Evolutionary conservation across 2,797 vertebrate genomes (phyloP).

Genomic region (Pipistrellus pygmaeus): DNA sequence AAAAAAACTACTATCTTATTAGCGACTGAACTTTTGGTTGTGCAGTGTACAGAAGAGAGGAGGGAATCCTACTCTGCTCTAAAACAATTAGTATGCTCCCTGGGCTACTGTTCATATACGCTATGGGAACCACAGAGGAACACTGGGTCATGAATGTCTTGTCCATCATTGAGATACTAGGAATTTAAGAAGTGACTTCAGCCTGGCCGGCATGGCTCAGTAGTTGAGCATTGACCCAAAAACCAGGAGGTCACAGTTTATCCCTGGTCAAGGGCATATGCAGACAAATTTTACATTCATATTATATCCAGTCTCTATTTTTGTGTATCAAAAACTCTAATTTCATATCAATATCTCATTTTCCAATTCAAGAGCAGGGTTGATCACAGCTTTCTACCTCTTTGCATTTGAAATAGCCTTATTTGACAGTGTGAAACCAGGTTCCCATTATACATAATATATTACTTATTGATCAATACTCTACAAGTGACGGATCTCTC

Average conservation of each 20-base stretch:
- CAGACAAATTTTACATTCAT: background rate
- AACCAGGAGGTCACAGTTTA: too few relatives aligned
- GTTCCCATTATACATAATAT: background rate
- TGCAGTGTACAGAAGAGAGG: background rate
- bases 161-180: background rate
- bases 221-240: too few relatives aligned
- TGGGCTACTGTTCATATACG: background rate
- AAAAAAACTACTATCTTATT: background rate
- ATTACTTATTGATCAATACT: background rate
- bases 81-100: background rate
- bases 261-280: background rate
- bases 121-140: background rate
- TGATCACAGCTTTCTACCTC: background rate
- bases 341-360: background rate
- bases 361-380: background rate
- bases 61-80: background rate
- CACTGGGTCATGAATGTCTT: background rate
- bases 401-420: background rate
- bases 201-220: too few relatives aligned
- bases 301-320: background rate
- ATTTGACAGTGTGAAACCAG: background rate
- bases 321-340: background rate
- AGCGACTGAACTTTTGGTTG: background rate
- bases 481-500: background rate
- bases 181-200: background rate